Base-by-base conservation (phyloP, 2,113 vertebrate genomes). In the Pseudopipra pipra region DNA sequence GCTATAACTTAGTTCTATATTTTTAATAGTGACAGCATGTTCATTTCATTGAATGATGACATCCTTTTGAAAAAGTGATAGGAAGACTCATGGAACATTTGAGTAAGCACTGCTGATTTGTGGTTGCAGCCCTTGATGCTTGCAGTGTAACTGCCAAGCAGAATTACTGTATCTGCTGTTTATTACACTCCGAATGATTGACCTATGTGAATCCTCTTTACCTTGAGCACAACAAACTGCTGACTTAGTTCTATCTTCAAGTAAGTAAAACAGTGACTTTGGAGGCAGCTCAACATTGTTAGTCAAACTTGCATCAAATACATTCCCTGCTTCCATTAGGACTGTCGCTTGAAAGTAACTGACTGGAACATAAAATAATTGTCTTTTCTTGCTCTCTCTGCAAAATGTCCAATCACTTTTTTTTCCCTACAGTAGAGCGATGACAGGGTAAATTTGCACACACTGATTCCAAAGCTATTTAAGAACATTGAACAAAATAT, bases 161-260 rank as follows among this genome's bases (percentile, higher is more conserved):
- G 87, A 93, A 95, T 97, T 94, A 95, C 85, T 95, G 67, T 94
- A 87, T 95, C 87, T 93, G 78, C 66, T 97, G 81, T 96, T 97
- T 92, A 96, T 95, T 92, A 58, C 75, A 92, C 65, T 92, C 24
- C 72, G 91, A 91, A 93, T 96, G 91, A 90, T 91, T 94, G 95
- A 85, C 91, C 78, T 91, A 70, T 67, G 70, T 94, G 92, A 95
- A 92, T 96, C 70, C 67, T 94, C 51, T 74, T 96, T 92, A 95
- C 92, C 94, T 89, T 95, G 87, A 93, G 90, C 51, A 56, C 85
- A 82, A 28, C 62, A 95, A 96, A 96, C 43, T 94, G 90, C 88
- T 96, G 95, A 96, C 86, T 86, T 96, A 39, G 74, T 87, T 82
- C 51, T 87, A 85, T 85, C 81, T 92, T 78, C 28, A 83, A 58